phyloP scores from a whole-genome alignment of 2,113 vertebrate species.

The Phaethon lepturus region DNA sequence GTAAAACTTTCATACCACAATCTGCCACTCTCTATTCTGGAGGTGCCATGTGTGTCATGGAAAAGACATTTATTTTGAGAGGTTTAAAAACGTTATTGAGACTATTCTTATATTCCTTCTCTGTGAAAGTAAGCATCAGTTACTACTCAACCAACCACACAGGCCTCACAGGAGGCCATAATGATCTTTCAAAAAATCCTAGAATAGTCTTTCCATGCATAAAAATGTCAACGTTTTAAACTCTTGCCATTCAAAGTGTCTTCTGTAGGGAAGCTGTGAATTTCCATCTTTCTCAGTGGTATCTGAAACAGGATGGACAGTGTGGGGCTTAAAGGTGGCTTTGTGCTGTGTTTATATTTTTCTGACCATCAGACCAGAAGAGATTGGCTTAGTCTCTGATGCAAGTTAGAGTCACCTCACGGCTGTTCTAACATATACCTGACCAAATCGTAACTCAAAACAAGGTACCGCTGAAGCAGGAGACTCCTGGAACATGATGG shows the following conservation, averaged over 20 bases:
- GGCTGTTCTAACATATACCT: conserved; percentile 14
- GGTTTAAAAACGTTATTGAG: not conserved
- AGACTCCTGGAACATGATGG: not conserved
- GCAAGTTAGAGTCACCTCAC: not conserved
- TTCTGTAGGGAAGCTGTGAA: not conserved
- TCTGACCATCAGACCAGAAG: conserved; percentile 36
- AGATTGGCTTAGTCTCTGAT: conserved; percentile 9
- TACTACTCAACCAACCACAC: not conserved
- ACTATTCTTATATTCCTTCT: not conserved
- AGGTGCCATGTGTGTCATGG: not conserved
- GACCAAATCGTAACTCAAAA: not conserved
- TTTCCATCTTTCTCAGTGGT: not conserved
- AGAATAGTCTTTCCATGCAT: not conserved
- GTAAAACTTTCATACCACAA: not conserved
- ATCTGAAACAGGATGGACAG: not conserved
- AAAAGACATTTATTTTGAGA: conserved; percentile 3
- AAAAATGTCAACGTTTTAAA: not conserved
- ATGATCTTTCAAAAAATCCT: not conserved
- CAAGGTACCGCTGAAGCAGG: not conserved
- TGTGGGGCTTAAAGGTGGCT: not conserved
- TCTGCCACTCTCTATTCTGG: not conserved
- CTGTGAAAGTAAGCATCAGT: not conserved
- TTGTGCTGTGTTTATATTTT: not conserved
- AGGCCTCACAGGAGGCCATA: not conserved
- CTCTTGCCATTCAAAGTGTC: not conserved